These are phyloP conservation scores for Sarcoramphus papa DNA, from an alignment of 2,797 vertebrate species.

Conservation along the genomic window DNA sequence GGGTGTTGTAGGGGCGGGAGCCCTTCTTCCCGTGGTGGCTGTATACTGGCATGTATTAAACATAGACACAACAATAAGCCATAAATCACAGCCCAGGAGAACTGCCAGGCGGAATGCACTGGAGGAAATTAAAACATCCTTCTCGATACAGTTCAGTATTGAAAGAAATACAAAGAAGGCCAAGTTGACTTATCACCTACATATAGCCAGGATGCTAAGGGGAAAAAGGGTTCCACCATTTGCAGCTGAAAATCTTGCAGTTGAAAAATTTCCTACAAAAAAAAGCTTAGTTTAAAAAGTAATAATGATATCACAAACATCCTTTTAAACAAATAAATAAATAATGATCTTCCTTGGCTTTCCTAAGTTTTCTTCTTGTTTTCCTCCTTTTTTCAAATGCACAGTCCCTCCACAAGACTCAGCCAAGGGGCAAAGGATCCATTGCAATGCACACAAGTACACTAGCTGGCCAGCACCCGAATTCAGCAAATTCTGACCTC, in stretches of 20 bases:
- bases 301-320: background rate
- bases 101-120: constrained; percentile 49
- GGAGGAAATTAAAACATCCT: constrained; percentile 67
- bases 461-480: background rate
- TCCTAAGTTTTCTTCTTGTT: background rate
- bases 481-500: background rate
- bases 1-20: background rate
- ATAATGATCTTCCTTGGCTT: background rate
- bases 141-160: constrained; percentile 28
- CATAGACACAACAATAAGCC: constrained; percentile 54
- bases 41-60: constrained; percentile 50
- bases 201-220: background rate
- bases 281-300: background rate
- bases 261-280: background rate
- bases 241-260: background rate
- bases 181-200: constrained; percentile 39
- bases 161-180: constrained; percentile 44
- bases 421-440: background rate
- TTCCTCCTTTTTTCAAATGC: background rate
- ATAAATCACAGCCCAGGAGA: constrained; percentile 65
- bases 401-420: background rate
- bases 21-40: constrained; percentile 20
- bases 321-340: background rate
- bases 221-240: background rate
- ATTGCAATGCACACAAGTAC: background rate